Evolutionary conservation across 2,888 invertebrate species (phyloP).

Genomic region (Limnephilus lunatus): DNA sequence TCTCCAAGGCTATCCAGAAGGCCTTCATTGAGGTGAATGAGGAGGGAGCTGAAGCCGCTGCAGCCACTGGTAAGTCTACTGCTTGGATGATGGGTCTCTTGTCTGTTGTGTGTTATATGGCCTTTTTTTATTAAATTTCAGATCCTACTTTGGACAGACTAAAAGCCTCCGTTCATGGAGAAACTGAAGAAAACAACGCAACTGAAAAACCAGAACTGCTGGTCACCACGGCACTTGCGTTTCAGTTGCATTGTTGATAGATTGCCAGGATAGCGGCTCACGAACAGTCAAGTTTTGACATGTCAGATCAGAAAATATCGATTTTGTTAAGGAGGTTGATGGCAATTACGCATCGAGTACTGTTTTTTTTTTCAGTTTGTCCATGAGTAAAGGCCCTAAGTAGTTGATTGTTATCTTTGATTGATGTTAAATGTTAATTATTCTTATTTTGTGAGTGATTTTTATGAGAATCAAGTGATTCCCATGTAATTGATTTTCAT

Average conservation of each 20-base stretch:
- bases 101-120: not conserved
- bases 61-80: slow-evolving; percentile 84
- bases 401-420: not conserved
- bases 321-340: too few species aligned
- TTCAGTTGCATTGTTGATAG: too few species aligned
- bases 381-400: too few species aligned
- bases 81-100: not conserved
- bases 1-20: slow-evolving; percentile 88
- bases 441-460: not conserved
- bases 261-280: too few species aligned
- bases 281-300: too few species aligned
- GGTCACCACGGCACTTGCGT: too few species aligned
- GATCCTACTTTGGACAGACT: not conserved
- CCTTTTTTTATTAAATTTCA: not conserved
- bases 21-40: slow-evolving; percentile 92
- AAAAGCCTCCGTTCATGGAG: not conserved
- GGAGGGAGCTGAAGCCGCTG: slow-evolving; percentile 91
- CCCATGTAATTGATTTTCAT: not conserved
- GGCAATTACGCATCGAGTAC: too few species aligned
- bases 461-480: not conserved
- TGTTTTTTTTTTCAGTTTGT: too few species aligned
- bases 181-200: too few species aligned
- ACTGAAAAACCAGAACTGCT: too few species aligned
- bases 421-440: not conserved
- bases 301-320: too few species aligned